Percentiles rank a stretch among this genome's conserved stretches.
phyloP scores from a whole-genome alignment of 2,797 vertebrate genomes.

The Acanthiza pusilla region DNA sequence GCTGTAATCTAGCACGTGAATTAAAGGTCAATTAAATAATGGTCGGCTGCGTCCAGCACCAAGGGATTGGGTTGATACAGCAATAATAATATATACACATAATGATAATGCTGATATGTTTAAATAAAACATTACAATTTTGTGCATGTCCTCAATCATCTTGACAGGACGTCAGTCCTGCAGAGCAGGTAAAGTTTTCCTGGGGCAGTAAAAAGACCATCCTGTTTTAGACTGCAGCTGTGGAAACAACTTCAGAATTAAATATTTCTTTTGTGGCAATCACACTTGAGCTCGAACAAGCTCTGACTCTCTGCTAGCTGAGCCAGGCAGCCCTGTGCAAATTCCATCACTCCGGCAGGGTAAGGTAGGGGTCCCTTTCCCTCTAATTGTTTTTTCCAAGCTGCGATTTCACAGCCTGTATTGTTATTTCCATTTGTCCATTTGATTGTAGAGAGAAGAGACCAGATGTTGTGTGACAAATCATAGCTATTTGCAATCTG shows the following conservation, averaged over 20 bases:
- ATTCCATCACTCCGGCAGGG: conserved; percentile 26
- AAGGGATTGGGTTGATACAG: not conserved
- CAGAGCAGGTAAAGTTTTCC: not conserved
- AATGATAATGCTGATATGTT: not conserved
- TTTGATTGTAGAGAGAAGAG: conserved; percentile 42
- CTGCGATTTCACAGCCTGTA: conserved; percentile 37
- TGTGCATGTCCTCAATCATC: accelerated
- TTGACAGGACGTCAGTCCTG: accelerated
- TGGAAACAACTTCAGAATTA: not conserved
- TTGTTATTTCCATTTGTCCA: conserved; percentile 63
- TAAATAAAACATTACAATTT: not conserved
- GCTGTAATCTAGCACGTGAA: not conserved
- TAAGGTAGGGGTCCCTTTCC: conserved; percentile 29
- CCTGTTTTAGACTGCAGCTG: not conserved
- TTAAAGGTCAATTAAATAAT: too few species aligned
- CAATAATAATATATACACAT: not conserved
- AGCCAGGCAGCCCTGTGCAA: not conserved
- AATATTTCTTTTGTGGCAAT: not conserved
- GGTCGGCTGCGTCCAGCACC: not conserved
- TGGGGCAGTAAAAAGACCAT: accelerated
- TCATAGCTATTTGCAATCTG: conserved; percentile 66
- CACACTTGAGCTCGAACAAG: not conserved
- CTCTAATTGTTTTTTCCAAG: conserved; percentile 39
- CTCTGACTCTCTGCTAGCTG: not conserved
- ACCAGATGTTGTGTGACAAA: conserved; percentile 67